Evolutionary conservation across 2,888 invertebrate species (phyloP).

Genomic region (Hypercompe scribonia): DNA sequence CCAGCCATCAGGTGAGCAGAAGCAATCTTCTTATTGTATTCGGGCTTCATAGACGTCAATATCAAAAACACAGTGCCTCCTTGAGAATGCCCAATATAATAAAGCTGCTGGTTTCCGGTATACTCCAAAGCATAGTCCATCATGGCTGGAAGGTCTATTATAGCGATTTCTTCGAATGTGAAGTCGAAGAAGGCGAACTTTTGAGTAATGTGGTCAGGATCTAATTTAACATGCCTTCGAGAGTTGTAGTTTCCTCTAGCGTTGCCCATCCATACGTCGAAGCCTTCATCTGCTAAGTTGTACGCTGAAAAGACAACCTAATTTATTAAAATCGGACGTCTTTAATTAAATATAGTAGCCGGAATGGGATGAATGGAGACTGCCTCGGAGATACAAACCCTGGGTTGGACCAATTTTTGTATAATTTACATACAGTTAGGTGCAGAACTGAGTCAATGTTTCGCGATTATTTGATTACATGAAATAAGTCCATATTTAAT

Average conservation of each 20-base stretch:
- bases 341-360: not conserved
- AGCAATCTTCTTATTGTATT: constrained; percentile 69
- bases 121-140: constrained; percentile 68
- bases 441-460: no score
- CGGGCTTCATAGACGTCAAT: constrained; percentile 64
- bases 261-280: constrained; percentile 94
- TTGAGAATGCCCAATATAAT: constrained; percentile 80
- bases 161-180: constrained; percentile 74
- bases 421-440: no score
- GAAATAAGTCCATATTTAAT: no score
- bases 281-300: constrained; percentile 89
- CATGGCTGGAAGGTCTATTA: constrained; percentile 70
- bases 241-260: constrained; percentile 92
- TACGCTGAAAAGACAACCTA: constrained; percentile 81
- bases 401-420: no score
- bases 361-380: not conserved
- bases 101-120: constrained; percentile 64
- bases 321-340: no score
- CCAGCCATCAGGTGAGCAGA: constrained; percentile 73
- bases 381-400: no score
- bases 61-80: constrained; percentile 74
- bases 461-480: no score
- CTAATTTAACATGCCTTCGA: constrained; percentile 80
- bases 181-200: constrained; percentile 71
- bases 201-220: constrained; percentile 61